Percentiles rank a stretch among this genome's conserved stretches.
phyloP scores from a whole-genome alignment of 2,797 vertebrate genomes.

The Orestias chungarensis region DNA sequence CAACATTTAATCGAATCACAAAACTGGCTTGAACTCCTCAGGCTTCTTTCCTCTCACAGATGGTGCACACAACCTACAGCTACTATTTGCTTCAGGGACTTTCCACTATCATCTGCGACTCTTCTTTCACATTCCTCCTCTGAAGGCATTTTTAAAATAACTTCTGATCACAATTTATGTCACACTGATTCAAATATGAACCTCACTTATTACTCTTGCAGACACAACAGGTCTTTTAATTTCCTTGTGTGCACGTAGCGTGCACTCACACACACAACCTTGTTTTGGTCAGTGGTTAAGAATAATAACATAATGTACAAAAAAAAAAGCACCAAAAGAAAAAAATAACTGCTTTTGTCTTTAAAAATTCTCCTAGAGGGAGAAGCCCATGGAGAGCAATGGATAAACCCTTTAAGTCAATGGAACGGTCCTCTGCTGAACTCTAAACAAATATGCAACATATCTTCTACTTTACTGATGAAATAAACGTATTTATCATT shows the following conservation, averaged over 20 bases:
- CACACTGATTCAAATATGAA: conserved; percentile 5
- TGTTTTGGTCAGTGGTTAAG: neutral
- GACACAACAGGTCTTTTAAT: neutral
- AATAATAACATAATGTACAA: neutral
- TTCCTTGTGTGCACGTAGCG: neutral
- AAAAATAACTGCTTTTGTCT: too few relatives aligned
- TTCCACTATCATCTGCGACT: conserved; percentile 39
- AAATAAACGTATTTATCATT: neutral
- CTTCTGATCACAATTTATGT: conserved; percentile 11
- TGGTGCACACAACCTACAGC: conserved; percentile 61
- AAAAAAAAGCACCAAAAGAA: neutral
- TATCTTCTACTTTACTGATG: neutral
- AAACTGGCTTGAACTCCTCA: conserved; percentile 40
- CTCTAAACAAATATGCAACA: neutral
- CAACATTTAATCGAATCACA: conserved; percentile 30
- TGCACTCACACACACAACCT: neutral
- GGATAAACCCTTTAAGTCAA: neutral
- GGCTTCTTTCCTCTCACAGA: conserved; percentile 71
- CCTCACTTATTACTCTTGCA: neutral
- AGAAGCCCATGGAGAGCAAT: neutral
- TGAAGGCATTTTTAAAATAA: conserved; percentile 13
- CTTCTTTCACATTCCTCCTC: conserved; percentile 21
- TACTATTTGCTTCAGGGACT: conserved; percentile 49
- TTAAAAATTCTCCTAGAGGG: neutral
- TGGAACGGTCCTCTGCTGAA: neutral